Conservation (phyloP, 2,113 vertebrate genomes). For the Vireo altiloquus region DNA sequence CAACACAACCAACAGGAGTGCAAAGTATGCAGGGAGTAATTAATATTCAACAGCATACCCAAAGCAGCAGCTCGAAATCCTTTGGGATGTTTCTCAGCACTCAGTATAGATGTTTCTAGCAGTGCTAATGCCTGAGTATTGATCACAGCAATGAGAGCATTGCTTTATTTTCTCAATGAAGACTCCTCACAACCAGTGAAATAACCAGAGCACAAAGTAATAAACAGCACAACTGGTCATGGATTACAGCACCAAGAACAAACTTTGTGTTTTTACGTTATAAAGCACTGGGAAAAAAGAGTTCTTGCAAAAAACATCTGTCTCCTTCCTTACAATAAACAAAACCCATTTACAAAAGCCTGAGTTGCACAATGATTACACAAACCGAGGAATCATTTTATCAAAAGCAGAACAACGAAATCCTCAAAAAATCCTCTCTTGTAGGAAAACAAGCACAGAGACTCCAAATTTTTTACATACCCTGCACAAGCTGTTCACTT, state of each 20-base stretch:
- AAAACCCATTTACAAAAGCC: neutral
- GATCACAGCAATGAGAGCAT: neutral
- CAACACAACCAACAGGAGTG: neutral
- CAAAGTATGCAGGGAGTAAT: neutral
- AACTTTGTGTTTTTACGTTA: neutral
- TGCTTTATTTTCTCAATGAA: neutral
- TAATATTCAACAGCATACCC: neutral
- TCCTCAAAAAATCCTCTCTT: neutral
- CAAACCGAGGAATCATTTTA: neutral
- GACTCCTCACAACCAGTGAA: neutral
- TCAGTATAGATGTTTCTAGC: neutral
- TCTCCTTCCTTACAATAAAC: neutral
- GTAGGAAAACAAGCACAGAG: neutral
- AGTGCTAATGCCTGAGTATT: neutral
- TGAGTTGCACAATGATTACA: neutral
- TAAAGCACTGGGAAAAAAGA: neutral
- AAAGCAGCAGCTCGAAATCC: neutral
- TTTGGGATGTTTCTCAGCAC: neutral
- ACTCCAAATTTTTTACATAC: neutral
- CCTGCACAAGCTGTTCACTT: neutral
- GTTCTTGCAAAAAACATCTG: slow-evolving; percentile 5
- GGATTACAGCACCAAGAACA: neutral
- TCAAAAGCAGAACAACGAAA: neutral
- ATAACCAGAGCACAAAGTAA: neutral
- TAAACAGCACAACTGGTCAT: neutral